Base-by-base conservation (phyloP, 2,113 vertebrate genomes). In the Gadus macrocephalus region DNA sequence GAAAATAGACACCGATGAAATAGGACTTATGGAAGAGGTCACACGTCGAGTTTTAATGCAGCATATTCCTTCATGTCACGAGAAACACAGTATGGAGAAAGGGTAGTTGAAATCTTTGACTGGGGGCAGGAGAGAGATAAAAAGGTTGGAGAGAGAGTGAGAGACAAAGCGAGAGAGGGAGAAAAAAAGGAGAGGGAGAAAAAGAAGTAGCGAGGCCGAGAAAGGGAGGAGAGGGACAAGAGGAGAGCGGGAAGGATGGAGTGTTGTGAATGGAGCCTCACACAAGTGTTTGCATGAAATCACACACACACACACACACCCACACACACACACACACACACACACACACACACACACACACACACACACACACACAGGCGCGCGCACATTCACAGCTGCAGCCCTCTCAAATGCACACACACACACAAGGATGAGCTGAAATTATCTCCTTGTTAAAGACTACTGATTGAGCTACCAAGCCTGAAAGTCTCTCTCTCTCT, bases 301-400 rank as follows among this genome's bases (percentile, higher is more conserved):
- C 12, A 3, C 12, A 55, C 53, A 1, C 15, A 17, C 55, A 58
- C 55, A 58, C 55, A 58, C 65, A 64, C 16, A n/a, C 5, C n/a
- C n/a, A n/a, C n/a, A n/a, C n/a, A 17, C n/a, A 55, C 62, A 70
- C 56, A 31, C 38, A 62, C 65, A 12, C 42, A 55, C 42, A 67
- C 12, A 53, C 64, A 53, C 65, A 62, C 64, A 28, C n/a, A 20
- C 60, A 70, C 38, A n/a, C 62, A n/a, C 15, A 3, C 22, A 28
- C 28, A 38, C 28, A 15, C 28, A 38, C 31, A 14, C 64, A 53
- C 64, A 31, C 55, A 56, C 60, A 25, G 20, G 20, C 20, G 20
- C 1, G 20, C 20, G 20, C 60, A 25, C 61, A 25, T 19, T 22
- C 60, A 22, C 61, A 58, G n/a, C 9, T 14, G 14, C 55, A 58